Evolutionary conservation across 1,140 invertebrate genomes (phyloP).

Genomic region (Pararge aegeria): DNA sequence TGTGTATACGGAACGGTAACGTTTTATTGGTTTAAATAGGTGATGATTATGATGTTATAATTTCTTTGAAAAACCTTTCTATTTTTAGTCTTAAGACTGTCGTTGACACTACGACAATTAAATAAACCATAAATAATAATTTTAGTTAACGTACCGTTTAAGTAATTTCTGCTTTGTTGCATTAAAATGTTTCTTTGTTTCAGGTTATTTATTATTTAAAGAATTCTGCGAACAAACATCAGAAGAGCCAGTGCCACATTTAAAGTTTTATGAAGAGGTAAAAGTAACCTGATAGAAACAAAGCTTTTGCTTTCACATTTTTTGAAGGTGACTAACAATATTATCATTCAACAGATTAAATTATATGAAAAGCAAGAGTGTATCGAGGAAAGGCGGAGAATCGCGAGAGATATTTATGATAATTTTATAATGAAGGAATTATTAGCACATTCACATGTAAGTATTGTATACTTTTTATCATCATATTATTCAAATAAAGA

Average conservation of each 20-base stretch:
- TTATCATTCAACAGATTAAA: constrained; percentile 91
- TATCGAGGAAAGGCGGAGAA: constrained; percentile 95
- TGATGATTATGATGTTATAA: too few species aligned
- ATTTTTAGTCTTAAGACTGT: too few species aligned
- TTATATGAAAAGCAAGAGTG: constrained; percentile 99
- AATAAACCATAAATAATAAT: background rate
- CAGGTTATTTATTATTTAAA: constrained; percentile 99
- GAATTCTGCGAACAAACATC: constrained; percentile 99
- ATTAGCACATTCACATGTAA: constrained; percentile 98
- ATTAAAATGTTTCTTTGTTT: constrained; percentile 71
- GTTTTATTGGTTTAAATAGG: too few species aligned
- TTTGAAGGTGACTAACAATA: background rate
- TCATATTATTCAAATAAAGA: too few species aligned
- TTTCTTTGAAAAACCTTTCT: too few species aligned
- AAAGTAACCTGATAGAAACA: too few species aligned
- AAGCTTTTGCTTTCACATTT: too few species aligned
- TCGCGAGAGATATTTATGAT: constrained; percentile 98
- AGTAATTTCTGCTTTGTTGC: background rate
- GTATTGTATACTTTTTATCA: constrained; percentile 1
- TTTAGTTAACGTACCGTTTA: background rate
- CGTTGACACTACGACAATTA: too few species aligned
- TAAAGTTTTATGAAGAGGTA: constrained; percentile 99
- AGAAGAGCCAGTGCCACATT: constrained; percentile 97
- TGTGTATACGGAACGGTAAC: too few species aligned
- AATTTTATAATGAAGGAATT: constrained; percentile 99